Evolutionary conservation across 2,113 vertebrate genomes (phyloP), one percentile per base, ranked within the genome.

Genomic region (Chloebia gouldiae): DNA sequence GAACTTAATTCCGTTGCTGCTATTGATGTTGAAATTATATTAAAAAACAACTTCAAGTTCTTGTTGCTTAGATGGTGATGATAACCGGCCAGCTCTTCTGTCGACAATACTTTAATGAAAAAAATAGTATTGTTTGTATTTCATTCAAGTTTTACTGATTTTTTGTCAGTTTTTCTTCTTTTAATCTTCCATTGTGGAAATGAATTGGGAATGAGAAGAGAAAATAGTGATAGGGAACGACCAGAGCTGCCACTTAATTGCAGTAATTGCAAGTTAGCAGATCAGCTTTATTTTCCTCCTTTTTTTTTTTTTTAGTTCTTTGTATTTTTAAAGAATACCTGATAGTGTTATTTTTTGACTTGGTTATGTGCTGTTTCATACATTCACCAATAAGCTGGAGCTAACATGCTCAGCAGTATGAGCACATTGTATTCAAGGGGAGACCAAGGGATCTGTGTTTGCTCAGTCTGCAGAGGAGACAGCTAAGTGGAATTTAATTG

Each of bases 21-120:
- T 83, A 75, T 90, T 97, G 81, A 94, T 91, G 66, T 91, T 88
- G 61, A 85, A 96, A 93, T 73, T 70, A 54, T 33, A 75, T 88
- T 79, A 21, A 61, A 91, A 47, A 40, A 47, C 22, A 80, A 27
- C 77, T 95, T 87, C 60, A 90, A 59, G n/a, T 40, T 86, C 72
- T 87, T 71, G 11, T 73, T 93, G 73, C 90, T 89, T 89, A 92
- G 61, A 81, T 71, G 77, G 45, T 2, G 1, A 79, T 76, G 81
- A 86, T 80, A 88, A 69, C 45, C 47, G 35, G 30, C 51, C 65
- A 94, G 7, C 31, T 76, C 65, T 91, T 92, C 72, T 84, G 28
- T 82, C 86, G 51, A 81, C 70, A 92, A 40, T 70, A 75, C 15
- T 57, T 44, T 78, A 18, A 76, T 45, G 69, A 42, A 87, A 65